phyloP scores from a whole-genome alignment of 1,140 invertebrate species.

The Procambarus clarkii region DNA sequence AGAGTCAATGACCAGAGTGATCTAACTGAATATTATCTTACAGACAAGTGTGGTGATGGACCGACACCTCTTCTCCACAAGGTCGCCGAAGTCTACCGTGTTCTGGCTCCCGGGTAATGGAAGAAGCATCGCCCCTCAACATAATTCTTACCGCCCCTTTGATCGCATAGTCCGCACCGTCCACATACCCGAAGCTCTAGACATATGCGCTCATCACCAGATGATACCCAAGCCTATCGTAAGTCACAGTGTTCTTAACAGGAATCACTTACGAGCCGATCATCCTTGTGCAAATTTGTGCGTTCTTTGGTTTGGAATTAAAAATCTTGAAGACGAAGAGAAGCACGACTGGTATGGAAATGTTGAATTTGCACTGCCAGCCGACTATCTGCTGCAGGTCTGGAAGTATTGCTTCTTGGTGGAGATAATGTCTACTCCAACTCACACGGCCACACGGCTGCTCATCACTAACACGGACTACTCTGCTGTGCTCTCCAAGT shows the following conservation, averaged over 20 bases:
- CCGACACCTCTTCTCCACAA: background rate
- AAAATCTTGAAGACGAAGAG: background rate
- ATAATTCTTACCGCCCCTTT: background rate
- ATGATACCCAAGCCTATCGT: conserved; percentile 16
- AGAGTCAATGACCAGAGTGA: too few species aligned
- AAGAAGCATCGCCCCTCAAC: background rate
- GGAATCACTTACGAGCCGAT: background rate
- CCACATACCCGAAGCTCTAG: conserved; percentile 27
- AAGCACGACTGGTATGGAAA: conserved; percentile 58
- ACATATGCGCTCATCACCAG: background rate
- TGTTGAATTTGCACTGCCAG: conserved; percentile 15
- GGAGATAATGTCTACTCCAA: conserved; percentile 44
- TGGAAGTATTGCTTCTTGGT: conserved; percentile 45
- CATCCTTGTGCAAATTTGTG: conserved; percentile 12
- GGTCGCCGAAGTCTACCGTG: background rate
- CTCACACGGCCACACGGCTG: conserved; percentile 6
- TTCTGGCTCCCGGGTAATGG: conserved; percentile 29
- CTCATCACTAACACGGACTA: conserved; percentile 52
- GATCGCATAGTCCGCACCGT: conserved; percentile 37
- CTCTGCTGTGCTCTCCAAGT: background rate
- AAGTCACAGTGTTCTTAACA: background rate
- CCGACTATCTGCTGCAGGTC: background rate
- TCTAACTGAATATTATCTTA: background rate
- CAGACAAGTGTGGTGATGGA: conserved; percentile 19
- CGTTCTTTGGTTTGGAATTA: conserved; percentile 45